phyloP scores from a whole-genome alignment of 2,797 vertebrate species.

The Enteromius thamalakanensis region DNA sequence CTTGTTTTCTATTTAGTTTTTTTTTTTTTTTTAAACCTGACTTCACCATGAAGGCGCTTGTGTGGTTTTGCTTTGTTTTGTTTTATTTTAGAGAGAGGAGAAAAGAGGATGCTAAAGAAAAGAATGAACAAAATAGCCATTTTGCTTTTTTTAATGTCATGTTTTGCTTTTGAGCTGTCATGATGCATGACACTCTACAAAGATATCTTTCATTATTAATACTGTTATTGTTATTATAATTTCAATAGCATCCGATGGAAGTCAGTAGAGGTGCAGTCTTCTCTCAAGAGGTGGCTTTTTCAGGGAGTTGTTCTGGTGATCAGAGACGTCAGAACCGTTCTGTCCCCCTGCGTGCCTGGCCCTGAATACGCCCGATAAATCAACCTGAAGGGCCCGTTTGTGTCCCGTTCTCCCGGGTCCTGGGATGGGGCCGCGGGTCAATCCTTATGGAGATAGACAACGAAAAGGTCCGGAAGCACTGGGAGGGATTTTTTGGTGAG shows the following conservation, averaged over 20 bases:
- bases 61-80: conserved; percentile 64
- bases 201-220: conserved; percentile 41
- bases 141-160: conserved; percentile 41
- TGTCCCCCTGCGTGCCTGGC: conserved; percentile 56
- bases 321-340: conserved; percentile 59
- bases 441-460: conserved; percentile 69
- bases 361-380: conserved; percentile 81
- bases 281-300: conserved; percentile 68
- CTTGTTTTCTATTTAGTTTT: conserved; percentile 80
- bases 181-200: conserved; percentile 27
- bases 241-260: conserved; percentile 45
- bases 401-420: conserved; percentile 72
- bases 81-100: conserved; percentile 59
- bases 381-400: conserved; percentile 79
- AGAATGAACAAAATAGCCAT: conserved; percentile 56
- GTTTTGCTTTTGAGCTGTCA: conserved; percentile 39
- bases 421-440: conserved; percentile 74
- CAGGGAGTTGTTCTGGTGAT: conserved; percentile 61
- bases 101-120: conserved; percentile 43
- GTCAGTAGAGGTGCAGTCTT: conserved; percentile 37
- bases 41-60: conserved; percentile 61
- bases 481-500: conserved; percentile 53
- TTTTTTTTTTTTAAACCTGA: conserved; percentile 58
- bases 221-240: conserved; percentile 51
- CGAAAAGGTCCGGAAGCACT: conserved; percentile 62